Evolutionary conservation across 2,113 vertebrate species (phyloP), one percentile per base, ranked within the genome.

Genomic region (Poicephalus gulielmi): DNA sequence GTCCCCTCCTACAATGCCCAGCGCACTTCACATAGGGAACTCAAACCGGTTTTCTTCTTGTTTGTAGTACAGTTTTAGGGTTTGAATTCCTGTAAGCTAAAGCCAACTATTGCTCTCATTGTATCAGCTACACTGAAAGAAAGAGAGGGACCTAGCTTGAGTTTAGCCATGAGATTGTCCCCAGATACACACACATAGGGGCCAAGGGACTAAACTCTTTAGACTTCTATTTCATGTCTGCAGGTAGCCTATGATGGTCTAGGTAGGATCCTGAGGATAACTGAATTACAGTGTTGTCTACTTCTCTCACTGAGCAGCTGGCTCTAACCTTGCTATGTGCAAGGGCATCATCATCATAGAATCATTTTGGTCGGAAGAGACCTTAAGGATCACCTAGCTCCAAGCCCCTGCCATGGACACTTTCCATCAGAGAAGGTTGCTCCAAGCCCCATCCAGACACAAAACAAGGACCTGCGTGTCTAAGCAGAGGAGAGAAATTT

Each of bases 401-500:
- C 57, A 59, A 59, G 33, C 13, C 57, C 57, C 33, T 35, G 57
- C 22, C 57, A 59, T 10, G 13, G 33, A 35, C 20, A 59, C 13
- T 9, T n/a, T 59, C 20, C 57, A 35, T 23, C 15, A 59, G 57
- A 59, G 33, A 30, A 24, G 33, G 33, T 10, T 59, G 57, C 33
- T 59, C 57, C 57, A 59, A 59, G 22, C 57, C 22, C 13, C 22
- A 24, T 35, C 33, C 33, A 24, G 6, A 35, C 57, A 68, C 19
- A 17, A 35, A 60, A 37, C 0, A 2, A 7, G 20, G 57, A 82
- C 18, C 19, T 5, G 5, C 1, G 0, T 30, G 19, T 43, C 47
- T 60, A 31, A 71, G 28, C 6, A 37, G 39, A 52, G 31, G 28
- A 30, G 22, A 70, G 35, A 31, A 39, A 39, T 46, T 68, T 71